phyloP scores from a whole-genome alignment of 2,797 vertebrate species.

The Pelodytes ibericus region DNA sequence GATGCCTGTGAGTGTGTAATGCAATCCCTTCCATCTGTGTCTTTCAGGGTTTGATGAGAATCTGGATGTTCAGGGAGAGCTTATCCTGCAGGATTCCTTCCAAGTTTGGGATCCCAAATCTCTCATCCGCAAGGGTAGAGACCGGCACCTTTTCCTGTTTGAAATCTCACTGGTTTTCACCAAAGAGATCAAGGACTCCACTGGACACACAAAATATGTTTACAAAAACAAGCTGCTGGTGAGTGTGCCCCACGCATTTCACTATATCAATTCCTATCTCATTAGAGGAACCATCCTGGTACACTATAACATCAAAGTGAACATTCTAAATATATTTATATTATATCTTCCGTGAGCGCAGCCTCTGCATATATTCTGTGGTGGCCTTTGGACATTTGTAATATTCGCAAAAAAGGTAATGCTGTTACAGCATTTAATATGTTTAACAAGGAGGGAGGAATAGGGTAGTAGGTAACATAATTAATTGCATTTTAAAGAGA shows the following conservation, averaged over 20 bases:
- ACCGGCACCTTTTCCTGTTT: conserved; percentile 96
- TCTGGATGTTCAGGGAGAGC: conserved; percentile 93
- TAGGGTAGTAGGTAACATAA: no score
- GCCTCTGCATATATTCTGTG: no score
- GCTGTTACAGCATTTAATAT: no score
- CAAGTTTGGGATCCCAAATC: conserved; percentile 99
- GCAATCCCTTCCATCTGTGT: conserved; percentile 31
- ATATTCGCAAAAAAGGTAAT: no score
- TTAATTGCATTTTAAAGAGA: no score
- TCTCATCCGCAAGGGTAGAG: conserved; percentile 94
- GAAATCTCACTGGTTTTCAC: conserved; percentile 97
- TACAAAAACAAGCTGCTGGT: conserved; percentile 98
- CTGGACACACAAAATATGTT: conserved; percentile 95
- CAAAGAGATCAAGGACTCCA: conserved; percentile 97
- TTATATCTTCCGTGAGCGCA: no score
- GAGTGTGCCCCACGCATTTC: conserved; percentile 52
- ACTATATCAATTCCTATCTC: no score
- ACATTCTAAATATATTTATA: no score
- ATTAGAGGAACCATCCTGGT: no score
- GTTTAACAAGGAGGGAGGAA: no score
- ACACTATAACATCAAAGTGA: no score
- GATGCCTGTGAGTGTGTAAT: background rate
- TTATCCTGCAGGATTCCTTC: conserved; percentile 96
- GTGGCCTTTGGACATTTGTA: no score
- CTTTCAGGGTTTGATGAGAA: conserved; percentile 93